Evolutionary conservation across 1,140 invertebrate genomes (phyloP), one percentile per base, ranked within the genome.

Genomic region (Lucilia sericata): DNA sequence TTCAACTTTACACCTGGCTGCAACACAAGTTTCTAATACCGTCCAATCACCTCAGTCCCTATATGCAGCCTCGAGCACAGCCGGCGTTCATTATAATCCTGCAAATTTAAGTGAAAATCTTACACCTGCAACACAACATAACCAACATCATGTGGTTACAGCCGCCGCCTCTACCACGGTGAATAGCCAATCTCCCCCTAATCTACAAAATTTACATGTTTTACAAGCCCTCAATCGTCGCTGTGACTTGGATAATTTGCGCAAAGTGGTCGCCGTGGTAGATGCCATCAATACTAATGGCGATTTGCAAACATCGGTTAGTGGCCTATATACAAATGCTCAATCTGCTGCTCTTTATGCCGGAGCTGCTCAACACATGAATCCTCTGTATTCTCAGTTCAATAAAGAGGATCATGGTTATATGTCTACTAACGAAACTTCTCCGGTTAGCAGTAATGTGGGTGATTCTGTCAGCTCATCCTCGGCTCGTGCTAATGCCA

Each of bases 211-310:
- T 85, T 85, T 88, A 4, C 88, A 90, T 65, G 88, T 90, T 70
- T 81, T 90, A 5, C 88, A 90, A 82, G 88, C 89, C 0, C 83
- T 90, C 0, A 88, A 90, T 81, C 85, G 89, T 5, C 88, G 88
- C 83, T 89, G 90, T 0, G 82, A 88, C 0, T 87, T 86, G 47
- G 88, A 90, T 85, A 89, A 90, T 86, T 47, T 90, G 78, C 89
- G 90, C 55, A 89, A 89, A 19, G 80, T 90, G 47, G 88, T 89
- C 14, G 90, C 89, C 60, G 89, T 86, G 4, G 89, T 90, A 7
- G 85, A 75, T 70, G 80, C 78, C n/a, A 82, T 82, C 14, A 84
- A 51, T 21, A 60, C 70, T 3, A 75, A 74, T 60, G 70, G 25
- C 30, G 83, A 84, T 17, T 49, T 70, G 8, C 78, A 60, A 30